A percentile compares a stretch with the other conserved stretches of the same genome.
Conservation (phyloP, 2,113 vertebrate species). For the Lutjanus erythropterus region DNA sequence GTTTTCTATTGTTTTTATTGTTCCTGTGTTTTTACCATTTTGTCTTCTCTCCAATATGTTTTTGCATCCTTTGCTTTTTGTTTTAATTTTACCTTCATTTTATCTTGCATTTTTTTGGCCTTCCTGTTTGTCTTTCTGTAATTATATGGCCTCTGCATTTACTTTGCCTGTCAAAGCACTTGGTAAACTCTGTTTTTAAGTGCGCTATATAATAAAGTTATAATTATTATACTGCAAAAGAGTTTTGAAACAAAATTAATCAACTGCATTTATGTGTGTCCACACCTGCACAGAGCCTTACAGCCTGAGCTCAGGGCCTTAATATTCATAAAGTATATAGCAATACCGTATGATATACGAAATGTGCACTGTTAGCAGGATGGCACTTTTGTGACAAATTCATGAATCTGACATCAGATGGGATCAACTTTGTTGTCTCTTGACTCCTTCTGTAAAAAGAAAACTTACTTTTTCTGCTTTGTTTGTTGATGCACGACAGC, state of each 20-base stretch:
- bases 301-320: background rate
- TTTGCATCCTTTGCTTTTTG: too few species aligned
- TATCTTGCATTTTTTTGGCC: too few species aligned
- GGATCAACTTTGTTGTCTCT: constrained; percentile 11
- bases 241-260: background rate
- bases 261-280: background rate
- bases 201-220: too few species aligned
- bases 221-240: too few species aligned
- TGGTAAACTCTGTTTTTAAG: too few species aligned
- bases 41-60: too few species aligned
- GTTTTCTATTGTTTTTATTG: too few species aligned
- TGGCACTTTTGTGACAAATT: background rate
- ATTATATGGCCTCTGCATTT: too few species aligned
- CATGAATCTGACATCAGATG: constrained; percentile 28
- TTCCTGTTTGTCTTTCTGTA: too few species aligned
- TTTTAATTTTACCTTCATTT: too few species aligned
- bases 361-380: constrained; percentile 12
- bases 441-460: background rate
- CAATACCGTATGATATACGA: background rate
- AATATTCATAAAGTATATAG: background rate
- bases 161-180: too few species aligned
- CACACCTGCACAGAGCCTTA: background rate
- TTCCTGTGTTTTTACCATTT: too few species aligned
- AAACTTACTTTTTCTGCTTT: constrained; percentile 31
- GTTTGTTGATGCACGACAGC: background rate